Evolutionary conservation across 1,140 invertebrate genomes (phyloP).

Genomic region (Mamestra configurata): DNA sequence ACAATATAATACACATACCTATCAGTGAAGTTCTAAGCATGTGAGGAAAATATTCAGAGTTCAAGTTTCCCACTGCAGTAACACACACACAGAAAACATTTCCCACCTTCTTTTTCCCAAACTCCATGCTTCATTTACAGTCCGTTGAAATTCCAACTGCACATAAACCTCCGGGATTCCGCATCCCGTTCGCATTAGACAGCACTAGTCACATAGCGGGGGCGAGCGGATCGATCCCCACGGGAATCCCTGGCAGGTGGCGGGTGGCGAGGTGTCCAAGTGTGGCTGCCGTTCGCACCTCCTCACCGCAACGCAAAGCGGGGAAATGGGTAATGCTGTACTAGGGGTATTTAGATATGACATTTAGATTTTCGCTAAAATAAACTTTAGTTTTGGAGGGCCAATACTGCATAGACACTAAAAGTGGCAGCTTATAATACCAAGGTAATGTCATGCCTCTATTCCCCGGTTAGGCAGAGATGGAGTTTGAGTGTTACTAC

Average conservation of each 20-base stretch:
- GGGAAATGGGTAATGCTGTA: neutral
- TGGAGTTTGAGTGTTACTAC: too few species aligned
- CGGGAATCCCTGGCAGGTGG: constrained; percentile 58
- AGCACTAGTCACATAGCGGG: constrained; percentile 32
- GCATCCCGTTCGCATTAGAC: constrained; percentile 17
- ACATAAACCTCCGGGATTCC: constrained; percentile 28
- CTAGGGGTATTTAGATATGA: neutral
- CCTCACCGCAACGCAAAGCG: neutral
- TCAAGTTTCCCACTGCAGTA: too few species aligned
- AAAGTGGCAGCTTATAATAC: too few species aligned
- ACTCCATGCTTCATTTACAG: neutral
- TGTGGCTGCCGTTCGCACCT: constrained; percentile 46
- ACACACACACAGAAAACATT: neutral
- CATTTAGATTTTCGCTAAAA: neutral
- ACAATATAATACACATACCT: too few species aligned
- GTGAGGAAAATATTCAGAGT: too few species aligned
- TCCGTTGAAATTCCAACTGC: neutral
- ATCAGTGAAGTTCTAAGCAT: too few species aligned
- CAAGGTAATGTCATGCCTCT: too few species aligned
- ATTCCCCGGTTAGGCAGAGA: too few species aligned
- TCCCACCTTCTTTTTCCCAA: neutral
- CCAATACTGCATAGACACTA: too few species aligned
- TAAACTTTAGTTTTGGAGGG: too few species aligned
- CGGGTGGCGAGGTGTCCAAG: constrained; percentile 53
- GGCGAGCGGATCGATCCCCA: constrained; percentile 54